Conservation (phyloP, 1,140 invertebrate genomes). For the Magallana ariakensis region DNA sequence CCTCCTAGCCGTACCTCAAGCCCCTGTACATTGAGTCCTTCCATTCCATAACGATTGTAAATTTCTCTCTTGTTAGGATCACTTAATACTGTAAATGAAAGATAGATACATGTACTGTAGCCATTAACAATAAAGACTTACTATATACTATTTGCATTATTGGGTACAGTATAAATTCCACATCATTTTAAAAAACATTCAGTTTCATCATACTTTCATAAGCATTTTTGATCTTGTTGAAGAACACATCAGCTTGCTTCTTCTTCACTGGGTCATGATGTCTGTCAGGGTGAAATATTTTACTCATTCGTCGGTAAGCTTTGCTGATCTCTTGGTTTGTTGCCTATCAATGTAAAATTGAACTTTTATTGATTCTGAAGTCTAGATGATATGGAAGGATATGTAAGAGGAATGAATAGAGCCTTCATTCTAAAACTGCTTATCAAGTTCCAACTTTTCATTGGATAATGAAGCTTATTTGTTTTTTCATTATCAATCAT, state of each 20-base stretch:
- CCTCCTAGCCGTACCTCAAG: slow-evolving; percentile 86
- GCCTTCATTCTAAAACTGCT: too few relatives aligned
- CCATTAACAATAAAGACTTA: too few relatives aligned
- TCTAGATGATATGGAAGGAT: too few relatives aligned
- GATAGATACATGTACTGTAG: background rate
- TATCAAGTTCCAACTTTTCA: too few relatives aligned
- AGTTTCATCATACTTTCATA: slow-evolving; percentile 88
- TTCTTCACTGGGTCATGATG: slow-evolving; percentile 89
- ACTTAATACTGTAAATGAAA: slow-evolving; percentile 8
- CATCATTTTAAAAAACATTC: background rate
- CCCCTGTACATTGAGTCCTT: slow-evolving; percentile 93
- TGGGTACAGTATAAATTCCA: too few relatives aligned
- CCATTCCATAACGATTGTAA: slow-evolving; percentile 88
- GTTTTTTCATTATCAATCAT: too few relatives aligned
- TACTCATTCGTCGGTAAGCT: slow-evolving; percentile 93
- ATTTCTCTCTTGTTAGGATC: slow-evolving; percentile 87
- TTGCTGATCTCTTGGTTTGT: slow-evolving; percentile 92
- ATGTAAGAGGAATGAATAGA: too few relatives aligned
- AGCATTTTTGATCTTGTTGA: slow-evolving; percentile 94
- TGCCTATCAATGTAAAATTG: slow-evolving; percentile 84
- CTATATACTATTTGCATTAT: too few relatives aligned
- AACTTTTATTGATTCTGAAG: too few relatives aligned
- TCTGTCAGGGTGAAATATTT: slow-evolving; percentile 97
- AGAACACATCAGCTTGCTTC: slow-evolving; percentile 93
- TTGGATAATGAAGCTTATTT: too few relatives aligned